Base-by-base conservation (phyloP, 1,140 invertebrate genomes). In the Protaetia brevitarsis region DNA sequence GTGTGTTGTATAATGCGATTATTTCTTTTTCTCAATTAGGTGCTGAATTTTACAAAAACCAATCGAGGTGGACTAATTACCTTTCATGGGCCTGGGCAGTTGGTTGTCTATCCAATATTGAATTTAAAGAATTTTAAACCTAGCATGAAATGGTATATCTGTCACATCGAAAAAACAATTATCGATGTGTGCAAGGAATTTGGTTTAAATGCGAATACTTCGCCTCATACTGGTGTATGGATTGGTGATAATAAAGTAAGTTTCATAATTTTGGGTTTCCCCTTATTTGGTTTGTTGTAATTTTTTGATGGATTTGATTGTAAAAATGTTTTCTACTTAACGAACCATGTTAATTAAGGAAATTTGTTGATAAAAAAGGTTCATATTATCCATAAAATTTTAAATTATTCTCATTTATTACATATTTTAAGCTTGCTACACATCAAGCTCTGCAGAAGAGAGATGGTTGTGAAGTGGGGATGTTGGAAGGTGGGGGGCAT, bases 11-110 rank as follows among this genome's bases (percentile, higher is more conserved):
- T 59, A 23, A 51, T 51, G 41, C 26, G 19, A 23, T 59, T 59
- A 59, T 29, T n/a, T 23, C 8, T 1, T 56, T 19, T 2, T 56
- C 23, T 11, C 19, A 13, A 51, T 23, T 66, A 77, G 77, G 77
- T 23, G 96, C 96, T 0, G 93, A 97, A 61, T 97, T 96, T 78
- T 83, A 86, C 70, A 85, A 87, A n/a, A 67, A 96, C 95, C 0
- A 92, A 98, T 80, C 82, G 97, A 37, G 96, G 98, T 19, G 98
- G 98, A 4, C 83, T 99, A 1, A 96, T 99, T 23, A 99, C 98
- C 4, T 99, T 98, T 79, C 98, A 99, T 78, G 97, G 98, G 0
- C 96, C 95, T 10, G 98, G 98, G 0, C 98, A 99, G 76, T 79
- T 99, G 21, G 94, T 98, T 2, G 93, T 87, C 1, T 99, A 99